These are phyloP conservation scores for Coracopsis vasa DNA, from an alignment of 2,113 vertebrate species.

Conservation along the genomic window DNA sequence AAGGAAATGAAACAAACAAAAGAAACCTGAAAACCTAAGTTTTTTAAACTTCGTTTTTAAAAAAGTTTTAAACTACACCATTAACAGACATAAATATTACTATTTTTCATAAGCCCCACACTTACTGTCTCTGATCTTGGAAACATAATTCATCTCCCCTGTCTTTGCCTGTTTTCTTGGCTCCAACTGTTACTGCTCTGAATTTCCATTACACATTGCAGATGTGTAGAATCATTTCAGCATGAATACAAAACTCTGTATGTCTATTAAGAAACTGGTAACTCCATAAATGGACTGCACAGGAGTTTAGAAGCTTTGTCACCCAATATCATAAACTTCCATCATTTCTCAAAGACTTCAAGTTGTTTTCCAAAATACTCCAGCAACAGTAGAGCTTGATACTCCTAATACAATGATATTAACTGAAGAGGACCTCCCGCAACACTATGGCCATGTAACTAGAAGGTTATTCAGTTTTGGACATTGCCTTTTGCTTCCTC, in stretches of 20 bases:
- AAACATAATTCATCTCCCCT: background rate
- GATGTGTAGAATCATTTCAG: background rate
- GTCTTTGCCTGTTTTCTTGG: background rate
- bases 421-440: background rate
- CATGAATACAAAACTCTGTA: background rate
- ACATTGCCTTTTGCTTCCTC: background rate
- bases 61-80: background rate
- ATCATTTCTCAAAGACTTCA: background rate
- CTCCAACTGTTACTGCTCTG: background rate
- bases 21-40: background rate
- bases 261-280: background rate
- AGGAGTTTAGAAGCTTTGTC: background rate
- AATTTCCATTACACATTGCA: background rate
- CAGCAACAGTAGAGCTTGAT: background rate
- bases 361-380: background rate
- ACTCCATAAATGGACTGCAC: background rate
- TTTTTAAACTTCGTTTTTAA: background rate
- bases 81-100: background rate
- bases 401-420: fast-evolving
- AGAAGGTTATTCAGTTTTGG: background rate
- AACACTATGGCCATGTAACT: background rate
- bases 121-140: background rate
- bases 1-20: background rate
- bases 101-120: fast-evolving
- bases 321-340: background rate